Evolutionary conservation across 2,113 vertebrate species (phyloP).

Genomic region (Gnathonemus longibarbis): DNA sequence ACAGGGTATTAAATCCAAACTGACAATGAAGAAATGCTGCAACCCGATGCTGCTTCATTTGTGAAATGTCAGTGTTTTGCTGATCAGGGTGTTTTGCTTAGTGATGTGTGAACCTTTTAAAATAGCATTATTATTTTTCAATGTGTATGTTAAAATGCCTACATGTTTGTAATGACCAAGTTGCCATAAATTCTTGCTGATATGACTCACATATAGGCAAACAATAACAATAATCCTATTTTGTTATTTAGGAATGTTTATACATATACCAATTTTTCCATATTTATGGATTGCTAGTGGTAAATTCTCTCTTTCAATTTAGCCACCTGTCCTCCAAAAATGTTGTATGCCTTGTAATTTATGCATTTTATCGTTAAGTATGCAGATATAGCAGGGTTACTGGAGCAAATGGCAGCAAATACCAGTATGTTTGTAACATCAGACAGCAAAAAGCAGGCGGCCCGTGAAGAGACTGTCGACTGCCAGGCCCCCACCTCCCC

Average conservation of each 20-base stretch:
- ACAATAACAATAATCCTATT: neutral
- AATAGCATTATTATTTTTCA: neutral
- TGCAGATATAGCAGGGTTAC: neutral
- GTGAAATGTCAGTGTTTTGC: neutral
- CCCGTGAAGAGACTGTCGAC: constrained; percentile 46
- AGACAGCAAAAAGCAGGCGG: constrained; percentile 37
- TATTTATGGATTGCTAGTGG: neutral
- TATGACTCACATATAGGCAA: neutral
- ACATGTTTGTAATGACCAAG: neutral
- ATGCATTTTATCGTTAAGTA: neutral
- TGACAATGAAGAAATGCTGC: neutral
- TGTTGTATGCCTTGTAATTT: neutral
- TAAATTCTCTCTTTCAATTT: neutral
- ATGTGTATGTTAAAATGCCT: neutral
- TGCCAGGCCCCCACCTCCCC: constrained; percentile 14
- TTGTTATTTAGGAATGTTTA: neutral
- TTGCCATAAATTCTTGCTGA: neutral
- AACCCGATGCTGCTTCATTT: neutral
- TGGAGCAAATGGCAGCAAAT: neutral
- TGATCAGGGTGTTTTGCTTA: neutral
- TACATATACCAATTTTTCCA: neutral
- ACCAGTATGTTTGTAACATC: neutral
- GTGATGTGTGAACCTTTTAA: neutral
- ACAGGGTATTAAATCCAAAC: neutral
- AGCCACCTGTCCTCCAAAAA: neutral